Evolutionary conservation across 2,888 invertebrate genomes (phyloP).

Genomic region (Epirrita christyi): DNA sequence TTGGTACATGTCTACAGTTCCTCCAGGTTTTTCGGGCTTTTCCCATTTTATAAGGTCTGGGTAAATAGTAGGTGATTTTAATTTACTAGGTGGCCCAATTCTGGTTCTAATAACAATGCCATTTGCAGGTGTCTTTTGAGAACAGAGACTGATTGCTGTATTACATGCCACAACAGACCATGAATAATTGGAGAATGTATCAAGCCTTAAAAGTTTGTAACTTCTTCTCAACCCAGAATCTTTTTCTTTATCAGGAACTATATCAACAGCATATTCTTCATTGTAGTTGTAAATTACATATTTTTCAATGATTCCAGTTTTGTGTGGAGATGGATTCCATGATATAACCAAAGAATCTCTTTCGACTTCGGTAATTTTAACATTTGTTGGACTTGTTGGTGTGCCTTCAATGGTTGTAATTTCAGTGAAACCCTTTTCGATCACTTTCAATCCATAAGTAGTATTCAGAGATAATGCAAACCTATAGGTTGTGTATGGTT

Average conservation of each 20-base stretch:
- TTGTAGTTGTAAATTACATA: constrained; percentile 86
- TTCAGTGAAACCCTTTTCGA: constrained; percentile 82
- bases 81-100: constrained; percentile 84
- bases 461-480: constrained; percentile 87
- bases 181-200: constrained; percentile 87
- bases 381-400: constrained; percentile 84
- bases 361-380: constrained; percentile 84
- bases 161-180: constrained; percentile 90
- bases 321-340: constrained; percentile 88
- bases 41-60: constrained; percentile 77
- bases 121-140: constrained; percentile 75
- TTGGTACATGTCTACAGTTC: constrained; percentile 84
- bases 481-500: constrained; percentile 91
- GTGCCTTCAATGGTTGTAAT: constrained; percentile 90
- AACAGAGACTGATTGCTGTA: constrained; percentile 84
- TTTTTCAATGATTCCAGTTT: constrained; percentile 90
- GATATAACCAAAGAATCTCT: constrained; percentile 86
- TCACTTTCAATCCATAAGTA: constrained; percentile 65
- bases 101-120: constrained; percentile 83
- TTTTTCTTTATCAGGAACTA: constrained; percentile 55
- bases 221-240: constrained; percentile 48
- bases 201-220: constrained; percentile 67
- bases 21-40: constrained; percentile 77
- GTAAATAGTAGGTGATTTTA: constrained; percentile 60
- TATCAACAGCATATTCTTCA: constrained; percentile 50